Evolutionary conservation across 1,140 invertebrate genomes (phyloP).

Genomic region (Drosophila murphyi): DNA sequence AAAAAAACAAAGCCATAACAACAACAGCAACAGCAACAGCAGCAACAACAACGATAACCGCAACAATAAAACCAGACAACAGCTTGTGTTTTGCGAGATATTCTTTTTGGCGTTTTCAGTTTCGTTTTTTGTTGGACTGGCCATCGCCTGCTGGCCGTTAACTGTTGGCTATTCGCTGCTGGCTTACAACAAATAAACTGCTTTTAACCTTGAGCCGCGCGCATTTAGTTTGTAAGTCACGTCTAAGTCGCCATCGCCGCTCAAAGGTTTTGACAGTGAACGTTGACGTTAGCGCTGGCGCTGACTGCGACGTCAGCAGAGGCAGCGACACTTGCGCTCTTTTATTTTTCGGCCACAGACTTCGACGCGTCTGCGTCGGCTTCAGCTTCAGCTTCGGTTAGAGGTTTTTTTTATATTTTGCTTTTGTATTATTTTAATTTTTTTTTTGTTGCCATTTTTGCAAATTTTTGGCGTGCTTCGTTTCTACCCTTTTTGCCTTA

Average conservation of each 20-base stretch:
- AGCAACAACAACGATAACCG: constrained; percentile 19
- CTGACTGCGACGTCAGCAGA: constrained; percentile 29
- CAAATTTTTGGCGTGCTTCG: constrained; percentile 77
- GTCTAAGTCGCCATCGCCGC: constrained; percentile 69
- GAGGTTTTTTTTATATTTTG: constrained; percentile 42
- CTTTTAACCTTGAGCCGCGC: constrained; percentile 79
- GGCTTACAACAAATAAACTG: constrained; percentile 81
- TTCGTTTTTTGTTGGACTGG: constrained; percentile 54
- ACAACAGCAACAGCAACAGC: background rate
- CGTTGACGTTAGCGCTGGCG: constrained; percentile 2
- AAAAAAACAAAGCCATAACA: constrained; percentile 34
- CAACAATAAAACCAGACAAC: constrained; percentile 47
- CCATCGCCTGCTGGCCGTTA: constrained; percentile 26
- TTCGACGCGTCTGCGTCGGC: constrained; percentile 14
- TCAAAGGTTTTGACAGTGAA: constrained; percentile 51
- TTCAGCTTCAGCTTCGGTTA: constrained; percentile 51
- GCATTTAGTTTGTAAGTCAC: constrained; percentile 84
- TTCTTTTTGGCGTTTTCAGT: constrained; percentile 76
- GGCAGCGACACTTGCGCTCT: constrained; percentile 31
- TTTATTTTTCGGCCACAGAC: constrained; percentile 26
- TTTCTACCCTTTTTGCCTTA: constrained; percentile 76
- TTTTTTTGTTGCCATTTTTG: constrained; percentile 65
- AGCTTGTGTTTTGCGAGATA: constrained; percentile 57
- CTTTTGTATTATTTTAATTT: constrained; percentile 18
- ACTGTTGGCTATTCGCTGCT: constrained; percentile 48